Percentiles rank a stretch among this genome's conserved stretches.
Conservation (phyloP, 2,113 vertebrate species). For the Antennarius striatus region DNA sequence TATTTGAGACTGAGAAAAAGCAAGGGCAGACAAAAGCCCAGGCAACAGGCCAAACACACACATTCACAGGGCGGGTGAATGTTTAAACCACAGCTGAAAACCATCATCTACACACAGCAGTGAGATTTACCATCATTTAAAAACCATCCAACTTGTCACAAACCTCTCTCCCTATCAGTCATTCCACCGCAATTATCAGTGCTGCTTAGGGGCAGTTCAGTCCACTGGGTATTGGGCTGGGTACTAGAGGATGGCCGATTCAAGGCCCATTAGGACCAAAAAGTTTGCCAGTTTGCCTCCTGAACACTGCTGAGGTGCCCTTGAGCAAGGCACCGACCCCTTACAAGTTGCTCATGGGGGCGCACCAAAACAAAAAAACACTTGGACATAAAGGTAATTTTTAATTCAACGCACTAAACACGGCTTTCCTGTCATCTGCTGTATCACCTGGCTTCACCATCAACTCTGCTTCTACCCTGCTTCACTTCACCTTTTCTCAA, state of each 20-base stretch:
- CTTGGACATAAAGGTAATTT: slow-evolving; percentile 20
- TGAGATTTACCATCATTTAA: not conserved
- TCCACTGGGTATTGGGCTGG: no score
- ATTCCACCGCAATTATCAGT: slow-evolving; percentile 1
- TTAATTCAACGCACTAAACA: not conserved
- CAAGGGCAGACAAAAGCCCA: not conserved
- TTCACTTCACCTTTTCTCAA: slow-evolving; percentile 12
- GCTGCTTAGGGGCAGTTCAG: no score
- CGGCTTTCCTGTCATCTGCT: slow-evolving; percentile 10
- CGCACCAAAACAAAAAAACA: no score
- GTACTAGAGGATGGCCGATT: no score
- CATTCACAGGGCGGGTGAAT: no score
- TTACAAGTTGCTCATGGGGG: no score
- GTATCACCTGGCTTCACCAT: not conserved
- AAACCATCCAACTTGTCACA: not conserved
- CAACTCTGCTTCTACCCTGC: slow-evolving; percentile 19
- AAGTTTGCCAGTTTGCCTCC: no score
- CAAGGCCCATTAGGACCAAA: no score
- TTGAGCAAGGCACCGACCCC: no score
- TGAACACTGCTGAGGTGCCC: no score
- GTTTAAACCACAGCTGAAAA: not conserved
- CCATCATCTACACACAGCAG: slow-evolving; percentile 6
- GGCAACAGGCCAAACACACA: not conserved
- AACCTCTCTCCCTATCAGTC: not conserved
- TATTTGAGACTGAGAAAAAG: not conserved